Base-by-base conservation (phyloP, 2,888 invertebrate genomes). In the Cheilosia grossa region DNA sequence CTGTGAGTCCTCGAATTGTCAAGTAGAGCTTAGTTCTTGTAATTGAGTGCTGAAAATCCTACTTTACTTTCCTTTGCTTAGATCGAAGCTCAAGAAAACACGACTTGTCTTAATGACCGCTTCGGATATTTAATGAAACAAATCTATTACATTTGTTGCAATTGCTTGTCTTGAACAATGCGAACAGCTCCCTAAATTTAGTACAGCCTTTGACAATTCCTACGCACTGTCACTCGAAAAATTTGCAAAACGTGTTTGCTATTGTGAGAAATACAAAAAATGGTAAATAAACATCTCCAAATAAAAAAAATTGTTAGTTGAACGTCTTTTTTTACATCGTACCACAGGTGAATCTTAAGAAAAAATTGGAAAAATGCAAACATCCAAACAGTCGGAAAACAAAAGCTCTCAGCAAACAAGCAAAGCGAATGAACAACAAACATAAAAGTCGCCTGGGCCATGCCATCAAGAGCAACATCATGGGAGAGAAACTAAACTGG, bases 331-430 rank as follows among this genome's bases (percentile, higher is more conserved):
- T 6, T 40, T 19, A 53, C 19, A 27, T 15, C 0, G 13, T 4
- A 30, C 47, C 49, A 2, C n/a, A 93, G 93, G 91, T 92, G 0
- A 93, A 93, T 88, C 86, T 93, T 17, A 90, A 90, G 21, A 93
- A 93, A 87, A 92, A 93, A 81, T 87, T 94, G n/a, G 90, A 91
- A 33, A 94, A 94, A 90, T 93, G 94, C 69, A 95, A 95, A 89
- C 97, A 97, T 92, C 97, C 97, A 0, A 97, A 97, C 91, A 97
- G 97, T 88, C 94, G 97, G 87, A 97, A 96, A 92, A 96, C 96
- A 0, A 93, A 94, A 86, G 95, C 95, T 9, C 91, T 97, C 21
- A 93, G 94, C 2, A 96, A 95, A 90, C 95, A 96, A 91, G 93
- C 94, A 7, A 94, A 95, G 87, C 95, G 91, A 0, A 90, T 91